phyloP scores from a whole-genome alignment of 2,797 vertebrate species.

The Echeneis naucrates region DNA sequence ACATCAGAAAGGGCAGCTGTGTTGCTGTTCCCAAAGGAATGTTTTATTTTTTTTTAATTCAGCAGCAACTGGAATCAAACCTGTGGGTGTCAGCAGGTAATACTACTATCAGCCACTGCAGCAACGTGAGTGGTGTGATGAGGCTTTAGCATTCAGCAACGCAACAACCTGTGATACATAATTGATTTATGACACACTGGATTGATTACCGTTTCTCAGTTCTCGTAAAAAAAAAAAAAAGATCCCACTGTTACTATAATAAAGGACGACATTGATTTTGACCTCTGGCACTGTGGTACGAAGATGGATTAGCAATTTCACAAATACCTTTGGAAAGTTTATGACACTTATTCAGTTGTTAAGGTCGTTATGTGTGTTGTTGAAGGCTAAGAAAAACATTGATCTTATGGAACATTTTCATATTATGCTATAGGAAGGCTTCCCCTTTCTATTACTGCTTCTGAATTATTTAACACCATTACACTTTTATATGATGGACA shows the following conservation, averaged over 20 bases:
- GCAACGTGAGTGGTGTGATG: background rate
- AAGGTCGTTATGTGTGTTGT: slow-evolving; percentile 10
- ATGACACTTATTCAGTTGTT: slow-evolving; percentile 11
- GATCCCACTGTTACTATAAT: slow-evolving; percentile 17
- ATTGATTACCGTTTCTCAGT: slow-evolving; percentile 1
- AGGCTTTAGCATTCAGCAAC: slow-evolving; percentile 25
- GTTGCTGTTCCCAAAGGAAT: slow-evolving; percentile 34
- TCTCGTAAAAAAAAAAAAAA: slow-evolving; percentile 16
- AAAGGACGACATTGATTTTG: slow-evolving; percentile 37
- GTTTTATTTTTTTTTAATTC: slow-evolving; percentile 21
- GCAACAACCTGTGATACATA: slow-evolving; percentile 16
- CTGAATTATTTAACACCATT: slow-evolving; percentile 59
- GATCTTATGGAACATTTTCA: slow-evolving; percentile 44
- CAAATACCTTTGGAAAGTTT: slow-evolving; percentile 7
- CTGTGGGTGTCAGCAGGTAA: slow-evolving; percentile 17
- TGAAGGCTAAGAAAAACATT: slow-evolving; percentile 43
- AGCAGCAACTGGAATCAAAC: slow-evolving; percentile 18
- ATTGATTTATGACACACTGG: slow-evolving; percentile 28
- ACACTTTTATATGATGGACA: slow-evolving; percentile 51
- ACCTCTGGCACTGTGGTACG: slow-evolving; percentile 13
- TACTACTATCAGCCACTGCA: background rate
- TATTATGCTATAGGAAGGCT: slow-evolving; percentile 27
- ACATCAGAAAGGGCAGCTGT: slow-evolving; percentile 51
- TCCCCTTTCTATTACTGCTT: slow-evolving; percentile 44
- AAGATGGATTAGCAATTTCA: slow-evolving; percentile 16